Evolutionary conservation across 2,797 vertebrate species (phyloP), one percentile per base, ranked within the genome.

Genomic region (Phrynocephalus vlangalii): DNA sequence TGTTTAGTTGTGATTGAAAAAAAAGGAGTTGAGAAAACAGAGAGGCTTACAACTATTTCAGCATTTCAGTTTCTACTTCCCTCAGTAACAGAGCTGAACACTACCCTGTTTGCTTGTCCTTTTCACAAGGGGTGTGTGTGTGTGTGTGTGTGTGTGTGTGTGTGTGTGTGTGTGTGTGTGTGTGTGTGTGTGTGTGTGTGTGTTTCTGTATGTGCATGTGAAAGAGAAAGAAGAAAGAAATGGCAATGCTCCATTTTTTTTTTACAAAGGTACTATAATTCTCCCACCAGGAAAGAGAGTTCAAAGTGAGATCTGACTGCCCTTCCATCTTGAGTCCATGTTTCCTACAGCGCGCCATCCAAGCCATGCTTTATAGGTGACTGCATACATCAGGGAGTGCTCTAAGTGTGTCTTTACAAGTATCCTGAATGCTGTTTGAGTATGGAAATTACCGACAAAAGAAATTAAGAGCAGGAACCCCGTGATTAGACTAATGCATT

Each of bases 401-500:
- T 96, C 94, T 91, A 94, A 95, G 89, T 94, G 86, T 92, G 94
- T 92, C 96, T 95, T 90, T 94, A 94, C 96, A 95, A 96, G 95
- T 93, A 95, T 96, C 94, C 94, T 91, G 93, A 95, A 92, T 86
- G 60, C 94, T 95, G 95, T 94, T 95, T 92, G 82, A 89, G 93
- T 93, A 94, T 96, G 96, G 96, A 97, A 96, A 96, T 94, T 92
- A 96, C 97, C 96, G 96, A 97, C 97, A 97, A 96, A 97, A 97
- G 96, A 96, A 97, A 97, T 97, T 96, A 97, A 96, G 97, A 96
- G 93, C 96, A 96, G 95, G 94, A 94, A 96, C 92, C 93, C 96
- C 95, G 94, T 96, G 96, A 97, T 97, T 96, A 96, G 96, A 95
- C 96, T 96, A 96, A 97, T 95, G 97, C 97, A 97, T 96, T 97